A percentile compares a stretch with the other conserved stretches of the same genome.
These are phyloP conservation scores for Patella vulgata DNA, from an alignment of 1,140 invertebrate species.

Conservation along the genomic window DNA sequence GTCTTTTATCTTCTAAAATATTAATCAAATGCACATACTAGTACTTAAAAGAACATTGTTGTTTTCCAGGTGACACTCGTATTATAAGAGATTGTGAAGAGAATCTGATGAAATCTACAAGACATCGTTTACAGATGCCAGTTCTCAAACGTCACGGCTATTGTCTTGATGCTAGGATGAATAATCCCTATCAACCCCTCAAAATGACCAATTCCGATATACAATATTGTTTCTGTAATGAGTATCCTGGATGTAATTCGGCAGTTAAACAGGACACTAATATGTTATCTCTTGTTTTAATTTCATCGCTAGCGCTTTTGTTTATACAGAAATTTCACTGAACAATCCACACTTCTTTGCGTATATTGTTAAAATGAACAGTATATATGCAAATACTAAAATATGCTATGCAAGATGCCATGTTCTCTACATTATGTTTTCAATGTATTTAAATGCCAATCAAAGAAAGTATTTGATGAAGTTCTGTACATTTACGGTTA, in stretches of 20 bases:
- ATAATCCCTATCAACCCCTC: constrained; percentile 54
- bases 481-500: too few relatives aligned
- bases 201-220: constrained; percentile 39
- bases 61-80: constrained; percentile 51
- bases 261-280: constrained; percentile 17
- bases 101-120: constrained; percentile 50
- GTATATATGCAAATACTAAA: too few relatives aligned
- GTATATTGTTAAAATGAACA: too few relatives aligned
- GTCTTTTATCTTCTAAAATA: too few relatives aligned
- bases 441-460: too few relatives aligned
- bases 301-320: constrained; percentile 1
- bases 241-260: constrained; percentile 64
- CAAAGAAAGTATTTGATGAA: too few relatives aligned
- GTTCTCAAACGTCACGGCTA: constrained; percentile 63
- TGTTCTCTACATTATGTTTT: too few relatives aligned
- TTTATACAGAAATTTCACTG: constrained; percentile 7
- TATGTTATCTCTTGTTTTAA: not conserved
- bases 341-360: too few relatives aligned
- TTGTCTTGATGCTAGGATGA: constrained; percentile 58
- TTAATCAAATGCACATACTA: too few relatives aligned
- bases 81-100: constrained; percentile 61
- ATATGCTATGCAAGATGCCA: too few relatives aligned
- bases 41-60: too few relatives aligned
- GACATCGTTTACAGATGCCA: constrained; percentile 58
- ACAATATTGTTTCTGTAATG: constrained; percentile 64